phyloP scores from a whole-genome alignment of 2,797 vertebrate species.

The Heterohyrax brucei region DNA sequence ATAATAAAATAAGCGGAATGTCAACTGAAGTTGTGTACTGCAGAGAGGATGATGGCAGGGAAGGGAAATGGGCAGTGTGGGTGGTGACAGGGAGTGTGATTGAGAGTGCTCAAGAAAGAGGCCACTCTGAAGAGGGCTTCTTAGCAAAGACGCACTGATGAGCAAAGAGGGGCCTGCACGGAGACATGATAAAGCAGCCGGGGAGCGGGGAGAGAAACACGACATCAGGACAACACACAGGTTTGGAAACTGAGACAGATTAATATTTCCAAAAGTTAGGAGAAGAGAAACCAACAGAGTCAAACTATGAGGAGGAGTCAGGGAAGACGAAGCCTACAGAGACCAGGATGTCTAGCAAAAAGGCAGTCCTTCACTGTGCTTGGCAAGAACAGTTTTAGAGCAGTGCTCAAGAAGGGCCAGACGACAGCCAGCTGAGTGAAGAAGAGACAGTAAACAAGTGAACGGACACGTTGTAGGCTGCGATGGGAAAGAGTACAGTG shows the following conservation, averaged over 20 bases:
- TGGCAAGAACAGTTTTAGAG: neutral
- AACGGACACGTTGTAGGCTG: accelerated
- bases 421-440: accelerated
- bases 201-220: neutral
- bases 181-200: neutral
- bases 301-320: neutral
- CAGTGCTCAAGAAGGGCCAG: no score
- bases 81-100: neutral
- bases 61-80: neutral
- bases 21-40: neutral
- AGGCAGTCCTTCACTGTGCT: neutral
- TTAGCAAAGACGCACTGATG: neutral
- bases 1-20: neutral
- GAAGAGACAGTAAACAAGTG: neutral
- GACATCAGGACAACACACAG: neutral
- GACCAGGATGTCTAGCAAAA: neutral
- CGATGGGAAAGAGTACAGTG: accelerated
- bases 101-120: neutral
- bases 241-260: neutral
- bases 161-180: neutral
- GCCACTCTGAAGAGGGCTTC: neutral
- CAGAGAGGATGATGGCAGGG: neutral
- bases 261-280: neutral
- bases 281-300: neutral
- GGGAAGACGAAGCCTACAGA: neutral